Conservation (phyloP, 2,888 invertebrate genomes). For the Pinctada fucata region DNA sequence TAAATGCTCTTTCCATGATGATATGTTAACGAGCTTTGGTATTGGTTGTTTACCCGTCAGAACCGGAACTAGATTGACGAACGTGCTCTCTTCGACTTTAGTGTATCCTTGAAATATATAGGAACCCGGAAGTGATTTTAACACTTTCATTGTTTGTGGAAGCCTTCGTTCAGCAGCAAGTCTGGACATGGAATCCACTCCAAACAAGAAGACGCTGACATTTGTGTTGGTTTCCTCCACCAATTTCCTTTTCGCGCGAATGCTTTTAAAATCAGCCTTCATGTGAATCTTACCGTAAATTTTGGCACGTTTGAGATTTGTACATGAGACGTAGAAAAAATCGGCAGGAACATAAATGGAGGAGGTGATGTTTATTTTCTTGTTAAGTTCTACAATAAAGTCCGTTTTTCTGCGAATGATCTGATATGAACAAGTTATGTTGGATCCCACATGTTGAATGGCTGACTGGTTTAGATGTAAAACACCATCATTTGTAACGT, state of each 20-base stretch:
- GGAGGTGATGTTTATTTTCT: not conserved
- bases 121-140: conserved; percentile 47
- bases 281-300: conserved; percentile 50
- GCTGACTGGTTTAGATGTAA: conserved; percentile 29
- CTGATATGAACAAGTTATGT: not conserved
- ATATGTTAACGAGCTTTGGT: not conserved
- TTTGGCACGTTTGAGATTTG: conserved; percentile 19
- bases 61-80: conserved; percentile 54
- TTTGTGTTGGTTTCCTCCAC: conserved; percentile 25
- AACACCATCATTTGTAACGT: conserved; percentile 20
- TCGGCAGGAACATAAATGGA: conserved; percentile 46
- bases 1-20: not conserved
- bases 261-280: conserved; percentile 37
- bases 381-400: not conserved
- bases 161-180: conserved; percentile 56
- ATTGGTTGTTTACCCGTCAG: conserved; percentile 52
- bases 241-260: conserved; percentile 1
- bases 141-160: conserved; percentile 55
- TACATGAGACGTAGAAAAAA: conserved; percentile 52
- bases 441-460: not conserved
- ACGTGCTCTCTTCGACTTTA: conserved; percentile 60
- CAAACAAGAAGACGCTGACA: conserved; percentile 54
- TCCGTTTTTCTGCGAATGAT: not conserved
- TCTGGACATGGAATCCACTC: conserved; percentile 57
- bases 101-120: conserved; percentile 56